phyloP scores from a whole-genome alignment of 2,797 vertebrate genomes.

The Myotis vivesi region DNA sequence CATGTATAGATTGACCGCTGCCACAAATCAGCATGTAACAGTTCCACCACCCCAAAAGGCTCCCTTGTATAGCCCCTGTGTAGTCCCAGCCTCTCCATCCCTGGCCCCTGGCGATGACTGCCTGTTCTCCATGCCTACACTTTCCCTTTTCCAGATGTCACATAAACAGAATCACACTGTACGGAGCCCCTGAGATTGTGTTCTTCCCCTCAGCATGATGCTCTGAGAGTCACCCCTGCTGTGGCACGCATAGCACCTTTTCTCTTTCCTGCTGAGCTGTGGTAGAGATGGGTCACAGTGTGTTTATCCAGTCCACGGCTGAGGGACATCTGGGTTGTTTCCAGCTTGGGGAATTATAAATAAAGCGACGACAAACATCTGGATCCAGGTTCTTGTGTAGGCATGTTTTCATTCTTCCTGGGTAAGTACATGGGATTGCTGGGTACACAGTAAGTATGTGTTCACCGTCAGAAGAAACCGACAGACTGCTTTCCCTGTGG shows the following conservation, averaged over 20 bases:
- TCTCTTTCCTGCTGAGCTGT: too few species aligned
- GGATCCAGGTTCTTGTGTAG: neutral
- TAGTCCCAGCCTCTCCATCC: neutral
- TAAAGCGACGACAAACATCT: neutral
- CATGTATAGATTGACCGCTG: neutral
- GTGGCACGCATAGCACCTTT: fast-evolving
- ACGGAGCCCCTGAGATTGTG: neutral
- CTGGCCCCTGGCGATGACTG: too few species aligned
- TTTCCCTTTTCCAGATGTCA: neutral
- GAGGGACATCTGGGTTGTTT: neutral
- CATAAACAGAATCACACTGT: neutral
- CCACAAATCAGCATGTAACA: neutral
- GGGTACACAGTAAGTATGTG: fast-evolving
- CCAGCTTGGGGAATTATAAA: neutral
- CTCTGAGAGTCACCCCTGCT: fast-evolving
- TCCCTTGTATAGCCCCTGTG: neutral
- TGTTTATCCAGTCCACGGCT: neutral
- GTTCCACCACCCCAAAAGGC: neutral
- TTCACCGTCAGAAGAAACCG: neutral
- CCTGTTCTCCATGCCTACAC: neutral
- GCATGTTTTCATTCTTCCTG: neutral
- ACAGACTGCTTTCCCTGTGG: neutral
- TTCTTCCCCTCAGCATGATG: neutral
- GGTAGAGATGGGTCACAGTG: fast-evolving
- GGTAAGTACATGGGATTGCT: neutral